Conservation (phyloP, 2,113 vertebrate species). For the Bostrychus sinensis region DNA sequence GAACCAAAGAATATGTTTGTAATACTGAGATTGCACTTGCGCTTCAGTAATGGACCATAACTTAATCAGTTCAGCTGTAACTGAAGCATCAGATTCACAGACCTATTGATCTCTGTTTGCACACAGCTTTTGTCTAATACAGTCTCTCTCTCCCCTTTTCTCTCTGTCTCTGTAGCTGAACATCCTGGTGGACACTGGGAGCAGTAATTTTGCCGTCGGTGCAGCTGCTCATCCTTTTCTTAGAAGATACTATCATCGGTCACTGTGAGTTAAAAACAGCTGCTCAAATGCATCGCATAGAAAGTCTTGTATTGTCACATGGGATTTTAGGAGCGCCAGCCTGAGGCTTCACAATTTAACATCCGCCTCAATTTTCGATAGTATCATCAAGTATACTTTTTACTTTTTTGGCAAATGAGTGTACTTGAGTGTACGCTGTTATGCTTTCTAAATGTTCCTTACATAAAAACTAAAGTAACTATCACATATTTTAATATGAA, state of each 20-base stretch:
- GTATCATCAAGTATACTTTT: too few relatives aligned
- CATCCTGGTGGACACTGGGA: constrained; percentile 97
- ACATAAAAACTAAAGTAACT: too few relatives aligned
- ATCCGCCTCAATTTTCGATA: too few relatives aligned
- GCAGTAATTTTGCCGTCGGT: constrained; percentile 98
- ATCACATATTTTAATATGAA: too few relatives aligned
- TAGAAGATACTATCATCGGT: constrained; percentile 92
- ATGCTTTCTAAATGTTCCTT: too few relatives aligned
- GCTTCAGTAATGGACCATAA: constrained; percentile 7
- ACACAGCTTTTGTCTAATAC: constrained; percentile 4
- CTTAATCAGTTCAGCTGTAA: constrained; percentile 22
- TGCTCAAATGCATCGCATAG: neutral
- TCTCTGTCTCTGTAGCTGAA: constrained; percentile 83
- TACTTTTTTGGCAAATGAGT: too few relatives aligned
- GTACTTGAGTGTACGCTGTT: too few relatives aligned
- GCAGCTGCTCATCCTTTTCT: constrained; percentile 94
- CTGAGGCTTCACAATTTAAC: too few relatives aligned
- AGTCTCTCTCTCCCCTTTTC: constrained; percentile 26
- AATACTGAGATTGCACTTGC: constrained; percentile 6
- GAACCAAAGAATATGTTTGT: constrained; percentile 1
- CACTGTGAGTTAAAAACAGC: constrained; percentile 86
- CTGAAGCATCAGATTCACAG: constrained; percentile 6
- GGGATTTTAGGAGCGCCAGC: too few relatives aligned
- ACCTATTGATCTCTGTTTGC: constrained; percentile 17
- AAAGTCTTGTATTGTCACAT: too few relatives aligned